Base-by-base conservation (phyloP, 1,140 invertebrate species). In the Ceratosolen solmsi region DNA sequence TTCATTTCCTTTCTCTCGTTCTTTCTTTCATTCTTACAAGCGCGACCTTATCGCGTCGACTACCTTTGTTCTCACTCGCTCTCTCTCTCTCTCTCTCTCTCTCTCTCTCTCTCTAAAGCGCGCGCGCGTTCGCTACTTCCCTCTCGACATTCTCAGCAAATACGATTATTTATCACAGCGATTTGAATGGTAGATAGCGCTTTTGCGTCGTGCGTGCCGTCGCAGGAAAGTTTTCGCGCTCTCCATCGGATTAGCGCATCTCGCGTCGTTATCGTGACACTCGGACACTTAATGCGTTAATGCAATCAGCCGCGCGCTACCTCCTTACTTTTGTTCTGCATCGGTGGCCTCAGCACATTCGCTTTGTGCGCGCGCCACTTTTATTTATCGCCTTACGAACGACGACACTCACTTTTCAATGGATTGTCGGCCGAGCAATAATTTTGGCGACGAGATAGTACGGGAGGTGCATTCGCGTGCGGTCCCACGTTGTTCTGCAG, bases 11-110 rank as follows among this genome's bases (percentile, higher is more conserved):
- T n/a, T n/a, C n/a, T n/a, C n/a, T n/a, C n/a, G 2, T 17, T 54
- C 27, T 8, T 68, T 74, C 72, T 74, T 27, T 33, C 27, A 54
- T n/a, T 56, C 25, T n/a, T n/a, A n/a, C n/a, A n/a, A n/a, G n/a
- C n/a, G n/a, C n/a, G n/a, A n/a, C n/a, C n/a, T n/a, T n/a, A n/a
- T n/a, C n/a, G n/a, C n/a, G n/a, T n/a, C n/a, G n/a, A n/a, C n/a
- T n/a, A n/a, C n/a, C n/a, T n/a, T n/a, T n/a, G 25, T n/a, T 71
- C 68, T 71, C 71, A 25, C 49, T 73, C 71, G 13, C n/a, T 74
- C 25, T 74, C 49, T 63, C n/a, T 46, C 74, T 63, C 36, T 13
- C 17, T 76, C 73, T 22, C 22, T 58, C 54, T 58, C n/a, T 58
- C 2, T 4, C n/a, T 25, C 9, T 25, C 54, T 9, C 54, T 25